Base-by-base conservation (phyloP, 2,888 invertebrate genomes). In the Drosophila prostipennis region DNA sequence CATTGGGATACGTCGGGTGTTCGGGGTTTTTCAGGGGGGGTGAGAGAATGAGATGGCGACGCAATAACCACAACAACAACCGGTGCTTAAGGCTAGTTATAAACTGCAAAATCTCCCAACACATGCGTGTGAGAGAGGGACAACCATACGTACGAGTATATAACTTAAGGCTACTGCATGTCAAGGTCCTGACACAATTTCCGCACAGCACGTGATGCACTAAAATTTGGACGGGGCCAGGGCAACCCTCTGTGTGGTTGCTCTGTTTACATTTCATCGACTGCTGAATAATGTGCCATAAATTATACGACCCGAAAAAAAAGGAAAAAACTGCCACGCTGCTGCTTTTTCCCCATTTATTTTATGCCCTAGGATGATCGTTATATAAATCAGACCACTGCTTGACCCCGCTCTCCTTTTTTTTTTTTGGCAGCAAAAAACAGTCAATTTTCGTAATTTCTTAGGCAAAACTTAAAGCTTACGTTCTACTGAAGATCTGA, bases 171-270 rank as follows among this genome's bases (percentile, higher is more conserved):
- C 43, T 58, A 59, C 54, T 54, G 53, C 64, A 59, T 81, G 81
- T 87, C 81, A 87, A 81, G 81, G 81, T 84, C 79, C 69, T 73
- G 87, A 81, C 87, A 84, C 79, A 63, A 72, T 82, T 82, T 72
- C 56, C 23, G 11, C 46, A 26, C 42, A 45, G 49, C 80, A 78
- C 73, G 78, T 79, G 81, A 60, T 65, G 26, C 53, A 49, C 16
- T 36, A 54, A 54, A 55, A 32, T 16, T 29, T 16, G 32, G 58
- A n/a, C 14, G 26, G 26, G 26, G 26, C 26, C 10, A 36, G 34
- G 23, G n/a, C 36, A 29, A 29, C 29, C 29, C 29, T 29, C 29
- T 19, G 11, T 55, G 32, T 58, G 57, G 39, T 14, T 55, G 54
- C 34, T 53, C 49, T 69, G 73, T 81, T 78, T 79, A 78, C 72